A percentile compares a stretch with the other conserved stretches of the same genome.
Conservation (phyloP, 2,888 invertebrate species). For the Nephrotoma flavescens region DNA sequence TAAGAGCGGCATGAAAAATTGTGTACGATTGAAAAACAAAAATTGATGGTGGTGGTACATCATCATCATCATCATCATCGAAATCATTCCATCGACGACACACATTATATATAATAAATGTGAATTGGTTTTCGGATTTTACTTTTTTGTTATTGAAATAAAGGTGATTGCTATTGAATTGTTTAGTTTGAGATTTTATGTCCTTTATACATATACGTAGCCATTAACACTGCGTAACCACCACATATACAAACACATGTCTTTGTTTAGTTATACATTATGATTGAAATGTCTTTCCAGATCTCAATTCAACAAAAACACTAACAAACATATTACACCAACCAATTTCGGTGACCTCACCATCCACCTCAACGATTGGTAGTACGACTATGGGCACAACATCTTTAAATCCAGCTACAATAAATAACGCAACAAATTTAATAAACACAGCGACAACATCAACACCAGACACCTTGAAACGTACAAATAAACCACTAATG, state of each 20-base stretch:
- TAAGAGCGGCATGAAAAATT: background rate
- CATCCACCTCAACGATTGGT: background rate
- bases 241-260: background rate
- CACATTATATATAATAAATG: background rate
- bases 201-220: background rate
- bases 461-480: constrained; percentile 22
- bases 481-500: constrained; percentile 66
- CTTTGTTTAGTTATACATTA: background rate
- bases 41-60: background rate
- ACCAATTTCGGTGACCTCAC: background rate
- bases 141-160: background rate
- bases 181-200: background rate
- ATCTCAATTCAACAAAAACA: background rate
- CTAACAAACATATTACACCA: background rate
- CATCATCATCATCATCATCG: background rate
- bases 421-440: constrained; percentile 13
- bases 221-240: background rate
- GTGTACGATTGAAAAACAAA: background rate
- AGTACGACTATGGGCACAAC: background rate
- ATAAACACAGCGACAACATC: constrained; percentile 4
- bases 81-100: background rate
- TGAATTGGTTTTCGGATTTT: background rate
- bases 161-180: background rate
- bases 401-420: constrained; percentile 9
- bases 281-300: background rate